Conservation (phyloP, 2,797 vertebrate genomes). For the Poeciliopsis presidionis region DNA sequence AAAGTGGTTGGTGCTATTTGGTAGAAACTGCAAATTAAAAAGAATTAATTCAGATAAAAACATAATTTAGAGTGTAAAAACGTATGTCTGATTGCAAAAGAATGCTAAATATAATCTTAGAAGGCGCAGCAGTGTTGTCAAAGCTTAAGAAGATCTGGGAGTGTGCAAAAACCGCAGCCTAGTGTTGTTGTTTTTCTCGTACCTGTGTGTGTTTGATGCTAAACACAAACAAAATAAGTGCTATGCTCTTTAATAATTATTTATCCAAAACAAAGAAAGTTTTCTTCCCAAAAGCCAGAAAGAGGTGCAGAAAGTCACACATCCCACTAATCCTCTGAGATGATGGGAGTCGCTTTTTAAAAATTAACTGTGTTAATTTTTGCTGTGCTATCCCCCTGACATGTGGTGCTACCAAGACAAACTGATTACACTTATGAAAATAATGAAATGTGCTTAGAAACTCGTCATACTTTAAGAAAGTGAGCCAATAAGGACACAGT, state of each 20-base stretch:
- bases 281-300: background rate
- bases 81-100: background rate
- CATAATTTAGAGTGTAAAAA: background rate
- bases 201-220: background rate
- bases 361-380: background rate
- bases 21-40: background rate
- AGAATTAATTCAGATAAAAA: background rate
- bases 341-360: background rate
- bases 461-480: background rate
- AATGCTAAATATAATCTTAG: background rate
- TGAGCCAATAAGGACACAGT: background rate
- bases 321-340: background rate
- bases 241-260: background rate
- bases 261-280: background rate
- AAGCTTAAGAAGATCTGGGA: background rate
- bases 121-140: background rate
- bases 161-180: background rate
- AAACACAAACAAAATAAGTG: background rate
- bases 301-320: background rate
- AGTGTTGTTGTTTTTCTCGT: background rate
- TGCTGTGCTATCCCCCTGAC: background rate
- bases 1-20: background rate
- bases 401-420: background rate
- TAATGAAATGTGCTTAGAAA: background rate
- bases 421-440: background rate